phyloP scores from a whole-genome alignment of 2,888 invertebrate genomes.

The Thera obeliscata region DNA sequence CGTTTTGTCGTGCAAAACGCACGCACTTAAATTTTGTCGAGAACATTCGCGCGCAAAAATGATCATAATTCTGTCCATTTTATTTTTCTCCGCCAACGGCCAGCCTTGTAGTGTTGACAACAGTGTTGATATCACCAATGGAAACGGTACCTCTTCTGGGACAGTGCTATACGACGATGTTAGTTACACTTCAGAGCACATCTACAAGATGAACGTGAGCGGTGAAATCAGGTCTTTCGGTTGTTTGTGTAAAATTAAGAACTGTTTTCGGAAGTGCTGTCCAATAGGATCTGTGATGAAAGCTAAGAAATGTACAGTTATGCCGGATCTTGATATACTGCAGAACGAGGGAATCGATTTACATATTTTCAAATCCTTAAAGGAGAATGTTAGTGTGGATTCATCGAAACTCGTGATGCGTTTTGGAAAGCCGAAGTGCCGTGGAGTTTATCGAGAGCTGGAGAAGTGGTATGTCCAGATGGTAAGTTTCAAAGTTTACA shows the following conservation, averaged over 20 bases:
- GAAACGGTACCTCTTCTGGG: slow-evolving; percentile 48
- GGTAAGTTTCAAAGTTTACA: slow-evolving; percentile 48
- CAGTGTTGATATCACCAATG: slow-evolving; percentile 62
- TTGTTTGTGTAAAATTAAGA: slow-evolving; percentile 61
- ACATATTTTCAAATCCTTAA: slow-evolving; percentile 46
- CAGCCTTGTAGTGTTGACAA: slow-evolving; percentile 54
- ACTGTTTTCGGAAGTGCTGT: slow-evolving; percentile 73
- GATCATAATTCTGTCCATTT: slow-evolving; percentile 43
- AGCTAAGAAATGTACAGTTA: slow-evolving; percentile 46
- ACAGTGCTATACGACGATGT: slow-evolving; percentile 51
- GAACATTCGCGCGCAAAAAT: slow-evolving; percentile 20
- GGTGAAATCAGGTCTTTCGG: slow-evolving; percentile 59
- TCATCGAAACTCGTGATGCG: slow-evolving; percentile 51
- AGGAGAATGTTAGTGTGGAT: slow-evolving; percentile 47
- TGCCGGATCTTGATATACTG: slow-evolving; percentile 49
- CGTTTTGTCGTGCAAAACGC: slow-evolving; percentile 18
- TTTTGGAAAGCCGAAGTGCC: slow-evolving; percentile 50
- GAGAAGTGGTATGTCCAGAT: slow-evolving; percentile 62
- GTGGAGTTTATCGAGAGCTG: slow-evolving; percentile 51
- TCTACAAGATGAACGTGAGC: slow-evolving; percentile 55
- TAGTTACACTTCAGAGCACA: slow-evolving; percentile 53
- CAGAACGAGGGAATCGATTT: slow-evolving; percentile 51
- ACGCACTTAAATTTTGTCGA: slow-evolving; percentile 1
- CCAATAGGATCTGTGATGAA: slow-evolving; percentile 52
- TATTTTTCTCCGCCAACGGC: slow-evolving; percentile 45